Evolutionary conservation across 2,888 invertebrate genomes (phyloP).

Genomic region (Drosophila subsilvestris): DNA sequence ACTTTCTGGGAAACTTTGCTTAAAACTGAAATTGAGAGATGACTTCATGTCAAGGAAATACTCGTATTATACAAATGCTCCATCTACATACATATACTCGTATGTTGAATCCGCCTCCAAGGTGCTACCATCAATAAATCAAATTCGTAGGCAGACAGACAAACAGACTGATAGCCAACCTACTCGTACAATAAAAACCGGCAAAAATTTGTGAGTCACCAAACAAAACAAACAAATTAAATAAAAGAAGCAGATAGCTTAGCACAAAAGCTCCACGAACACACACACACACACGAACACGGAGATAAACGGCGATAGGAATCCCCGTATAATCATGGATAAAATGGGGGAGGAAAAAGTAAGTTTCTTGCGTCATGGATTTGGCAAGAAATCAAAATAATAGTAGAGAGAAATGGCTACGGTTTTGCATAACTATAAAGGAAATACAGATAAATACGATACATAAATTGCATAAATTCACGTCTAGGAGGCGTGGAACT

Average conservation of each 20-base stretch:
- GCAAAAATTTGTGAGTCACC: conserved; percentile 39
- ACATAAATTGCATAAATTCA: conserved; percentile 64
- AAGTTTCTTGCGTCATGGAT: background rate
- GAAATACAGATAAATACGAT: conserved; percentile 50
- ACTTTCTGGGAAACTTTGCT: conserved; percentile 9
- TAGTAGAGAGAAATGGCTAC: conserved; percentile 1
- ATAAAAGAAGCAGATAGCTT: conserved; percentile 7
- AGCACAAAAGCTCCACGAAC: conserved; percentile 24
- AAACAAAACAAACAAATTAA: conserved; percentile 17
- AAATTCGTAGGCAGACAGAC: conserved; percentile 20
- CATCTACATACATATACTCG: too few species aligned
- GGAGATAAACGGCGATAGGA: background rate
- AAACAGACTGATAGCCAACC: background rate
- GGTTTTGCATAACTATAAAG: conserved; percentile 10
- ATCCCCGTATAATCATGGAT: background rate
- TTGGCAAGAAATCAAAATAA: conserved; percentile 39
- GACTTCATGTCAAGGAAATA: background rate
- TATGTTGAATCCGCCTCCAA: background rate
- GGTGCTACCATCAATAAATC: conserved; percentile 40
- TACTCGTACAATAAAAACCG: background rate
- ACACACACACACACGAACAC: background rate
- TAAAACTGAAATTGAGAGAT: background rate
- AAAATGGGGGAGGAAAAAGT: conserved; percentile 8
- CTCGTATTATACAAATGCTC: background rate
- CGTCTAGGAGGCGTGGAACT: conserved; percentile 22